These are phyloP conservation scores for Scylla paramamosain DNA, from an alignment of 1,140 invertebrate genomes.

Conservation along the genomic window DNA sequence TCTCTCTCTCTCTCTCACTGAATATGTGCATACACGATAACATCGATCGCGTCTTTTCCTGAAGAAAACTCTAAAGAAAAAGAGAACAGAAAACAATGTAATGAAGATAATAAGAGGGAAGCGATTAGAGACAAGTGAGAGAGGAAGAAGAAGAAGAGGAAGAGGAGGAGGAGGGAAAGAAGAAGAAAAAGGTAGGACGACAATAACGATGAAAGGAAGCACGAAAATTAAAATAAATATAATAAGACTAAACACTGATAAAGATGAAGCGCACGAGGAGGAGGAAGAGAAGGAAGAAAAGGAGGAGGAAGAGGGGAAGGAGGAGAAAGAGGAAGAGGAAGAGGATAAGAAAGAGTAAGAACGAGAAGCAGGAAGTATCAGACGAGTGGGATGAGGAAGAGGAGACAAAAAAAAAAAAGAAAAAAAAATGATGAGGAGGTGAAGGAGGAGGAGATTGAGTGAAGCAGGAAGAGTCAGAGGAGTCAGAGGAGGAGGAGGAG, in stretches of 20 bases:
- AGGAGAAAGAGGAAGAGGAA: neutral
- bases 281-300: neutral
- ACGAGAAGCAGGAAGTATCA: neutral
- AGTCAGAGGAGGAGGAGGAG: neutral
- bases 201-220: neutral
- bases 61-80: too few relatives aligned
- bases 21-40: too few relatives aligned
- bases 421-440: neutral
- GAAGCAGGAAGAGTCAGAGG: neutral
- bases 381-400: too few relatives aligned
- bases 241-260: neutral
- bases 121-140: neutral
- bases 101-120: neutral
- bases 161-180: neutral
- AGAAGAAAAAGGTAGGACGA: neutral
- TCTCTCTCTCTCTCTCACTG: too few relatives aligned
- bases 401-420: neutral
- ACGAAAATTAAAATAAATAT: neutral
- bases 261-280: neutral
- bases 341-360: neutral
- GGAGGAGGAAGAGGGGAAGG: neutral
- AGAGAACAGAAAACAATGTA: neutral
- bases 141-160: neutral
- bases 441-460: neutral
- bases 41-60: too few relatives aligned